Conservation (phyloP, 2,888 invertebrate species). For the Furcula furcula region DNA sequence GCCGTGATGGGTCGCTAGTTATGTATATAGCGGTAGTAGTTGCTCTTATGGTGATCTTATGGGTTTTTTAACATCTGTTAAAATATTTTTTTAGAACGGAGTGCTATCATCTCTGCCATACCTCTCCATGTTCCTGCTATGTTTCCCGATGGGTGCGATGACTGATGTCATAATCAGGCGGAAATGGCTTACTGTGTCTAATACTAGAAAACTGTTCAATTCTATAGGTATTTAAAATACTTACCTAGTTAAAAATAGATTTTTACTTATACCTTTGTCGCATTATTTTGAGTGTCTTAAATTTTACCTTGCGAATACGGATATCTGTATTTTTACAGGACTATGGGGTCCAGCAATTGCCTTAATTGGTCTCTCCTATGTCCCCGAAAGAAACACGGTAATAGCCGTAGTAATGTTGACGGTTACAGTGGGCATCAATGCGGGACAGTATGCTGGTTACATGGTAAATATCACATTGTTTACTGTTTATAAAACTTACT, state of each 20-base stretch:
- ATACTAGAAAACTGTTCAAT: conserved; percentile 85
- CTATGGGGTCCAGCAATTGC: conserved; percentile 84
- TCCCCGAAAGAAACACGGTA: conserved; percentile 66
- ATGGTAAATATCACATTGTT: conserved; percentile 41
- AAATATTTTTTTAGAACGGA: conserved; percentile 85
- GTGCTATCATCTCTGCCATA: conserved; percentile 87
- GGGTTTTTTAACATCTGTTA: too few species aligned
- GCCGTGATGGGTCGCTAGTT: too few species aligned
- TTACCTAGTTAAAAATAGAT: too few species aligned
- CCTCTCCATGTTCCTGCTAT: conserved; percentile 86
- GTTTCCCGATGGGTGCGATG: conserved; percentile 85
- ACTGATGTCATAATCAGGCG: conserved; percentile 83
- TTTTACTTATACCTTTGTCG: too few species aligned
- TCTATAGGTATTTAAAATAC: conserved; percentile 77
- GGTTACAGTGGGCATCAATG: conserved; percentile 87
- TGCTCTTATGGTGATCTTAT: too few species aligned
- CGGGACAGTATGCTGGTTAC: conserved; percentile 70
- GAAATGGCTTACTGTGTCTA: conserved; percentile 73
- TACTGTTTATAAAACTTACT: too few species aligned
- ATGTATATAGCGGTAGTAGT: too few species aligned
- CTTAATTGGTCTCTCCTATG: conserved; percentile 83
- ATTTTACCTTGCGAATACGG: too few species aligned
- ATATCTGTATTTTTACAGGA: conserved; percentile 43
- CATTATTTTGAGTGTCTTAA: too few species aligned
- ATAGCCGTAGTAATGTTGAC: conserved; percentile 85